A percentile compares a stretch with the other conserved stretches of the same genome.
These are phyloP conservation scores for Stegodyphus dumicola DNA, from an alignment of 1,140 invertebrate species.

Conservation along the genomic window DNA sequence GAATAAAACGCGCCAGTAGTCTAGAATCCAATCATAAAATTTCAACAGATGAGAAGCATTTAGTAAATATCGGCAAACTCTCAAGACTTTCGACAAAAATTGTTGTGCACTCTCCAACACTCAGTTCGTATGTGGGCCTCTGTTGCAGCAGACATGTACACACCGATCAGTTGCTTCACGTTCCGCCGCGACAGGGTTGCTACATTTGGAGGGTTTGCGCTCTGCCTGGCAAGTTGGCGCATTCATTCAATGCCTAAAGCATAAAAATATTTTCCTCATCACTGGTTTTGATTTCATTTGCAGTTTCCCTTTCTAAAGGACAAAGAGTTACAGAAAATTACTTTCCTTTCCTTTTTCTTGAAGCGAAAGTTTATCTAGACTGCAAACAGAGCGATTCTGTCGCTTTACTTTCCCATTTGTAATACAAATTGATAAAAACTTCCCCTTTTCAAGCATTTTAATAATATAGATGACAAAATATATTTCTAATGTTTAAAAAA, in stretches of 20 bases:
- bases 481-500: no score
- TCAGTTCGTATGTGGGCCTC: constrained; percentile 29
- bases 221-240: background rate
- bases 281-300: background rate
- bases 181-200: background rate
- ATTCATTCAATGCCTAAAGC: background rate
- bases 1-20: background rate
- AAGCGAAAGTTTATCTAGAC: no score
- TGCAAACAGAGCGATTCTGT: no score
- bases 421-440: no score
- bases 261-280: background rate
- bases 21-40: background rate
- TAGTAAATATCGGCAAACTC: background rate
- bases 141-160: constrained; percentile 35
- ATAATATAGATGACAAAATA: no score
- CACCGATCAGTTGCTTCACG: constrained; percentile 13
- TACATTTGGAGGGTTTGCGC: background rate
- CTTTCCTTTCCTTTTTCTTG: background rate
- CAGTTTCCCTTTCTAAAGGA: constrained; percentile 3
- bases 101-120: background rate
- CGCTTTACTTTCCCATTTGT: no score
- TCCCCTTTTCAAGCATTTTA: no score
- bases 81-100: background rate
- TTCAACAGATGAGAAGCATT: background rate
- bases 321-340: background rate